A percentile compares a stretch with the other conserved stretches of the same genome.
phyloP scores from a whole-genome alignment of 2,888 invertebrate species.

The Taphrorychus bicolor region DNA sequence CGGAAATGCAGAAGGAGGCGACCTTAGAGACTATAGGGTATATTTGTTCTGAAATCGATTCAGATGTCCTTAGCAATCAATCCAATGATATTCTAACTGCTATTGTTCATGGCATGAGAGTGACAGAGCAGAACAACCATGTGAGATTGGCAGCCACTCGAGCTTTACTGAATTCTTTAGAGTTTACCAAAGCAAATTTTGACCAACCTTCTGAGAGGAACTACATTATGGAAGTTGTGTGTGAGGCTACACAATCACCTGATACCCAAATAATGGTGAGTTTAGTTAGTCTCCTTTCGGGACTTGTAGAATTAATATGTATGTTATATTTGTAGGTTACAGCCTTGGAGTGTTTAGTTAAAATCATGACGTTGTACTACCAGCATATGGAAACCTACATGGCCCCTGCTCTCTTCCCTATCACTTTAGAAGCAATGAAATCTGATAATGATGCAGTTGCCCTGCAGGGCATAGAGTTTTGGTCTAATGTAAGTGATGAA shows the following conservation, averaged over 20 bases:
- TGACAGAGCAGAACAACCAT: constrained; percentile 85
- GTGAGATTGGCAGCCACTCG: constrained; percentile 96
- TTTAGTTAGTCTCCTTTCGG: too few species aligned
- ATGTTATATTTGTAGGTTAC: constrained; percentile 68
- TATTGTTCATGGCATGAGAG: constrained; percentile 94
- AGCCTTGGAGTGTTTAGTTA: constrained; percentile 96
- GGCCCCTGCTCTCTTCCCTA: constrained; percentile 97
- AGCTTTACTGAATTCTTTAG: constrained; percentile 94
- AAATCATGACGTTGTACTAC: constrained; percentile 98
- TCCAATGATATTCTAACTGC: constrained; percentile 98
- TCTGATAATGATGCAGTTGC: constrained; percentile 95
- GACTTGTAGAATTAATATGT: background rate
- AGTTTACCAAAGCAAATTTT: constrained; percentile 98
- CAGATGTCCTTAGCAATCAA: constrained; percentile 88
- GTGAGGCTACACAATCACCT: constrained; percentile 95
- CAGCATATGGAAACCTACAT: constrained; percentile 99
- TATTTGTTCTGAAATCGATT: constrained; percentile 78
- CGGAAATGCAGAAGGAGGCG: constrained; percentile 95
- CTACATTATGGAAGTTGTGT: constrained; percentile 98
- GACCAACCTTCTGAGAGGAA: constrained; percentile 97
- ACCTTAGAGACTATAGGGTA: constrained; percentile 94
- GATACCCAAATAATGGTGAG: constrained; percentile 78
- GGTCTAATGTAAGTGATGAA: constrained; percentile 99
- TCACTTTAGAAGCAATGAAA: constrained; percentile 98
- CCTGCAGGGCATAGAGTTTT: constrained; percentile 98